Percentiles rank a stretch among this genome's conserved stretches.
Conservation (phyloP, 2,888 invertebrate species). For the Psylliodes chrysocephalus region DNA sequence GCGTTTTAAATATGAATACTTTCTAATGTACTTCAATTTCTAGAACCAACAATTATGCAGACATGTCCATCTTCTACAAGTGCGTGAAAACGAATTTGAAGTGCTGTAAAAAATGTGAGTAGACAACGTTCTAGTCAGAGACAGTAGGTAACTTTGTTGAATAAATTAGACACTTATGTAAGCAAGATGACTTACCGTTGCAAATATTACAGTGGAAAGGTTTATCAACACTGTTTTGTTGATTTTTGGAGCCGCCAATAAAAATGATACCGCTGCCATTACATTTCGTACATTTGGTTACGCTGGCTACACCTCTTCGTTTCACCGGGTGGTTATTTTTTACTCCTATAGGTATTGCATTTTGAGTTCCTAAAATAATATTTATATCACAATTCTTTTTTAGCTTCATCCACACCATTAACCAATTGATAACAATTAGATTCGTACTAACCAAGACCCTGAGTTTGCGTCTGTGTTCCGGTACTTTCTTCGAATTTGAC, state of each 20-base stretch:
- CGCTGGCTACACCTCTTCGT: slow-evolving; percentile 82
- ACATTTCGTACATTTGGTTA: slow-evolving; percentile 89
- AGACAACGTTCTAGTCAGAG: too few species aligned
- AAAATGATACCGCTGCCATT: slow-evolving; percentile 89
- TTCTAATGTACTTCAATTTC: too few species aligned
- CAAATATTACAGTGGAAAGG: slow-evolving; percentile 91
- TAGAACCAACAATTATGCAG: too few species aligned
- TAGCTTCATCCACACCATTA: too few species aligned
- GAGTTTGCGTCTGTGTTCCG: slow-evolving; percentile 58
- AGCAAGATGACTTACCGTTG: slow-evolving; percentile 74
- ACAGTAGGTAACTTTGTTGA: too few species aligned
- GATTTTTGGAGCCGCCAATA: slow-evolving; percentile 75
- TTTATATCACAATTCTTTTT: too few species aligned
- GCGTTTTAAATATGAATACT: too few species aligned
- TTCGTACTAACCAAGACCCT: slow-evolving; percentile 49
- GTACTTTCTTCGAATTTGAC: slow-evolving; percentile 61
- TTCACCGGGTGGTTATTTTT: slow-evolving; percentile 79
- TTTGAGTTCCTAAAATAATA: slow-evolving; percentile 62
- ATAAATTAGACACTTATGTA: too few species aligned
- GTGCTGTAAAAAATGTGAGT: too few species aligned
- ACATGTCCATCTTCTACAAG: too few species aligned
- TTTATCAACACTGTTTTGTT: slow-evolving; percentile 75
- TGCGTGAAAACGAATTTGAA: too few species aligned
- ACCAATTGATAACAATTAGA: too few species aligned
- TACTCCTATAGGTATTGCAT: slow-evolving; percentile 65